Evolutionary conservation across 1,140 invertebrate species (phyloP).

Genomic region (Drosophila simulans): DNA sequence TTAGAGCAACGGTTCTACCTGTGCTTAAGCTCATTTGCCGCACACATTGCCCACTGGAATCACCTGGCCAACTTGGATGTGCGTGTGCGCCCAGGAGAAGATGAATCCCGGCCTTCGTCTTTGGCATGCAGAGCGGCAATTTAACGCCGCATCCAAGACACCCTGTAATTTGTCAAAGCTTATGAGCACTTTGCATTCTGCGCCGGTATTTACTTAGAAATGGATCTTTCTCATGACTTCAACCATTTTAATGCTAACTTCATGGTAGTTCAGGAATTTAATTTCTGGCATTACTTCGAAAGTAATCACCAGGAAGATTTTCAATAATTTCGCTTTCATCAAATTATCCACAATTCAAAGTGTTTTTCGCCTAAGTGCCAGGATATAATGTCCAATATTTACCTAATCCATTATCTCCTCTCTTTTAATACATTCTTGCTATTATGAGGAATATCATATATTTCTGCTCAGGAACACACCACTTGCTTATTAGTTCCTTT

Average conservation of each 20-base stretch:
- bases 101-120: constrained; percentile 2
- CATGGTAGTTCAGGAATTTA: constrained; percentile 2
- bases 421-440: not conserved
- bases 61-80: constrained; percentile 37
- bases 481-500: too few species aligned
- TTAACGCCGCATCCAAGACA: constrained; percentile 41
- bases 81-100: constrained; percentile 27
- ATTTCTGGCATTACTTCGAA: constrained; percentile 33
- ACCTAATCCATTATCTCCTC: too few species aligned
- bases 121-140: constrained; percentile 55
- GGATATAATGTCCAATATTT: too few species aligned
- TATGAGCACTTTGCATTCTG: constrained; percentile 43
- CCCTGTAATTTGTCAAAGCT: constrained; percentile 49
- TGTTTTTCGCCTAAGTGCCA: not conserved
- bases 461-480: too few species aligned
- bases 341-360: constrained; percentile 6
- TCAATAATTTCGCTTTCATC: constrained; percentile 29
- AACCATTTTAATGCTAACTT: constrained; percentile 46
- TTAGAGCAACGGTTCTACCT: constrained; percentile 76
- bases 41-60: constrained; percentile 54
- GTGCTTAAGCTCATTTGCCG: constrained; percentile 72
- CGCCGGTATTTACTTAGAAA: constrained; percentile 41
- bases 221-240: constrained; percentile 26
- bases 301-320: constrained; percentile 6
- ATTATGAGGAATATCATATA: too few species aligned